phyloP scores from a whole-genome alignment of 2,888 invertebrate genomes.

The Nomada flava region DNA sequence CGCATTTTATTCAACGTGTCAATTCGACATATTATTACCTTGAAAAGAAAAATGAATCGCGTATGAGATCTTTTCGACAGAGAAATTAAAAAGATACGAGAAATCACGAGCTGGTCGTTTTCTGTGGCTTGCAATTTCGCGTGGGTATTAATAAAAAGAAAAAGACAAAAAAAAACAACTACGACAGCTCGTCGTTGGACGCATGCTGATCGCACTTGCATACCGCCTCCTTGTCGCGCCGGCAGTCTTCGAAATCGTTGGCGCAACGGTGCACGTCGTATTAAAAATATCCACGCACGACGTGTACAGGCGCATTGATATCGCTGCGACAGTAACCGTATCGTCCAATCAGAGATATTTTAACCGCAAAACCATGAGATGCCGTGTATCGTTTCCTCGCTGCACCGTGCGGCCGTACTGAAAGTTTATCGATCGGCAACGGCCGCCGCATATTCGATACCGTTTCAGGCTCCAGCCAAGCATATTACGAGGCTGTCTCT shows the following conservation, averaged over 20 bases:
- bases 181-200: background rate
- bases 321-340: conserved; percentile 15
- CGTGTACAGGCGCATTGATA: background rate
- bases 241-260: conserved; percentile 24
- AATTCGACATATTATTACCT: no score
- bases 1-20: no score
- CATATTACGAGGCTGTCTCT: conserved; percentile 21
- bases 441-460: conserved; percentile 30
- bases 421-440: conserved; percentile 42
- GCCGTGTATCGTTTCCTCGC: conserved; percentile 29
- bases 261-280: background rate
- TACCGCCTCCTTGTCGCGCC: background rate
- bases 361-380: conserved; percentile 35
- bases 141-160: no score
- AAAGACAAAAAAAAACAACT: background rate
- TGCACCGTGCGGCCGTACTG: conserved; percentile 19
- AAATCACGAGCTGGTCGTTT: no score
- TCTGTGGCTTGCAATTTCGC: no score
- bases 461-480: conserved; percentile 5
- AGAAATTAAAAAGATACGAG: no score
- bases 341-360: conserved; percentile 30
- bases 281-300: conserved; percentile 16
- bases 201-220: background rate
- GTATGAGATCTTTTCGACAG: no score
- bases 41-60: no score